These are phyloP conservation scores for Lamprologus tigripictilis DNA, from an alignment of 2,113 vertebrate genomes.

Conservation along the genomic window DNA sequence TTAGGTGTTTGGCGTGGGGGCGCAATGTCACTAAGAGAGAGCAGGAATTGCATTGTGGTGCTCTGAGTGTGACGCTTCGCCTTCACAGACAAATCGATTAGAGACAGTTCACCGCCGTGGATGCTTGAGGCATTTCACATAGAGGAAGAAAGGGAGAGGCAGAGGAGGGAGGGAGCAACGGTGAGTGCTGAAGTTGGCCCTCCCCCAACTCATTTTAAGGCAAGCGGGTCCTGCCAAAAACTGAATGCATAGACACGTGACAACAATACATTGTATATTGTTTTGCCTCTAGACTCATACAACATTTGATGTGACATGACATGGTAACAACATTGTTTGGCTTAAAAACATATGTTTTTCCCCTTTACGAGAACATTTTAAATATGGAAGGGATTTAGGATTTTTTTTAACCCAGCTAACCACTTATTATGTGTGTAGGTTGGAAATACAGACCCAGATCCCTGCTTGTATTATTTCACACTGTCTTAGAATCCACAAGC, in stretches of 20 bases:
- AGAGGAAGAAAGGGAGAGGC: slow-evolving; percentile 18
- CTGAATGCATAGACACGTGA: background rate
- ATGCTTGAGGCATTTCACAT: slow-evolving; percentile 87
- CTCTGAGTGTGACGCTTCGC: slow-evolving; percentile 71
- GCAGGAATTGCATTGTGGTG: slow-evolving; percentile 70
- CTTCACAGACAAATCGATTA: slow-evolving; percentile 99
- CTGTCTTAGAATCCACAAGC: background rate
- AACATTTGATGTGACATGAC: background rate
- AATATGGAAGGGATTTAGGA: background rate
- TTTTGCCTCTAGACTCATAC: background rate
- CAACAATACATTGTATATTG: background rate
- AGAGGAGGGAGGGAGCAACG: background rate
- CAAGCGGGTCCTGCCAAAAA: background rate
- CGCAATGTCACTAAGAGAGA: slow-evolving; percentile 59
- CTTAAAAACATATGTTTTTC: background rate
- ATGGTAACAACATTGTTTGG: background rate
- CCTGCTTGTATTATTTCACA: background rate
- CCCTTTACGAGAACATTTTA: background rate
- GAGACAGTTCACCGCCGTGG: slow-evolving; percentile 87
- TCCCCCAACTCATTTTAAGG: slow-evolving; percentile 28
- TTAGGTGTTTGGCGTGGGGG: slow-evolving; percentile 72
- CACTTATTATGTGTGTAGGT: background rate
- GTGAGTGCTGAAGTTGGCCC: background rate
- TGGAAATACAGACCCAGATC: background rate
- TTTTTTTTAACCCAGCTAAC: background rate